These are phyloP conservation scores for Drosophila saltans DNA, from an alignment of 1,140 invertebrate species.

Conservation along the genomic window DNA sequence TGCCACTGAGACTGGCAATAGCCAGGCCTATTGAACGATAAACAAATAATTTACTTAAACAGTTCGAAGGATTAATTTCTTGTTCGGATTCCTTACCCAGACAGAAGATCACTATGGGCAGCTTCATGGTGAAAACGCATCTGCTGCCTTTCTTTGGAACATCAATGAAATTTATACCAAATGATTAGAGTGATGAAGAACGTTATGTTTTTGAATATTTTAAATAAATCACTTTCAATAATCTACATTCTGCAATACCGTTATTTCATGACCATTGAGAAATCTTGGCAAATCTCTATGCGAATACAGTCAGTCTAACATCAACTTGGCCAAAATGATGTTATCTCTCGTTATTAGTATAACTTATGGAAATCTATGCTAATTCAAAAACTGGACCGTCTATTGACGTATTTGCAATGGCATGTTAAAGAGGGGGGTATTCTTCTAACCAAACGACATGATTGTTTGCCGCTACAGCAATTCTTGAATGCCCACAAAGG, in stretches of 20 bases:
- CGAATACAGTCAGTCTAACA: slow-evolving; percentile 23
- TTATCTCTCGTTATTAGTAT: slow-evolving; percentile 30
- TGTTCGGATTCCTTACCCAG: slow-evolving; percentile 45
- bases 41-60: slow-evolving; percentile 86
- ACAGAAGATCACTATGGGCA: slow-evolving; percentile 49
- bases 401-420: slow-evolving; percentile 24
- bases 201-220: slow-evolving; percentile 29
- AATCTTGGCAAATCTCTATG: slow-evolving; percentile 41
- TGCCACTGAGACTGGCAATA: slow-evolving; percentile 82
- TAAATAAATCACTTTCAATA: slow-evolving; percentile 64
- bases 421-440: neutral
- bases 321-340: slow-evolving; percentile 35
- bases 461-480: slow-evolving; percentile 6
- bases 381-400: slow-evolving; percentile 41
- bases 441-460: slow-evolving; percentile 31
- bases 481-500: slow-evolving; percentile 15
- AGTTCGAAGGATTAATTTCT: slow-evolving; percentile 53
- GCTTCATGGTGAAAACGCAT: slow-evolving; percentile 51
- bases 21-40: slow-evolving; percentile 58
- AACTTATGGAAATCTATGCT: slow-evolving; percentile 41
- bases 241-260: slow-evolving; percentile 69
- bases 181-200: slow-evolving; percentile 23
- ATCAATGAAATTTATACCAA: slow-evolving; percentile 62
- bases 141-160: slow-evolving; percentile 45
- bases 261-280: slow-evolving; percentile 61